Base-by-base conservation (phyloP, 1,140 invertebrate genomes). In the Harpegnathos saltator region DNA sequence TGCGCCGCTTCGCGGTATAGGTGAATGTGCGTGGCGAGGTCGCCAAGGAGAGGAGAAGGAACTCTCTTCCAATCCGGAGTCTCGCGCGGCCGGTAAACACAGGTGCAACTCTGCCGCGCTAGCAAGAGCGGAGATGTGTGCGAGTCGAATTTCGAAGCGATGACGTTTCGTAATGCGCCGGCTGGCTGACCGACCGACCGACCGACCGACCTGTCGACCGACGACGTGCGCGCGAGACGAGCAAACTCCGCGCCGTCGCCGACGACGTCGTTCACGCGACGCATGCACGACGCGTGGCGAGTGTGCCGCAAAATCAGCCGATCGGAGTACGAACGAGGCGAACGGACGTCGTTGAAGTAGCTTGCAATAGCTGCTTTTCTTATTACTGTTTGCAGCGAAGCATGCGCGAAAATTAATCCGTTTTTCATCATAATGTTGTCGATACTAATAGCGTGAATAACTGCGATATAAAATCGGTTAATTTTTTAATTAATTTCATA, bases 11-110 rank as follows among this genome's bases (percentile, higher is more conserved):
- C 81, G 86, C 81, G 81, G 82, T 84, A 84, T 87, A 83, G 86
- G 86, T 87, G 86, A 87, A 87, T 56, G 86, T 84, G 86, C 86
- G 85, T 87, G 75, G 77, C 86, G 86, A 87, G 86, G 85, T 86
- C 86, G 73, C 63, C 65, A 85, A 44, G 38, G 38, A 44, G 38
- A 44, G 85, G 82, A 85, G 75, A 87, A 87, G 85, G 58, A 87
- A 87, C 86, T 80, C 73, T 87, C 74, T 87, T 87, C 85, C 81
- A 87, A 87, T 87, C 85, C 85, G 68, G 81, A 62, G 78, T 82
- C 81, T 68, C 48, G 62, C 74, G 74, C 66, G 56, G 86, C 85
- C 86, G 56, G 73, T 87, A 87, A 87, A 84, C 82, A 87, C 86
- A 87, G 86, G 86, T 87, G 86, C 86, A 86, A 84, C 62, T 56